phyloP scores from a whole-genome alignment of 2,113 vertebrate genomes.

The Seriola dumerili region DNA sequence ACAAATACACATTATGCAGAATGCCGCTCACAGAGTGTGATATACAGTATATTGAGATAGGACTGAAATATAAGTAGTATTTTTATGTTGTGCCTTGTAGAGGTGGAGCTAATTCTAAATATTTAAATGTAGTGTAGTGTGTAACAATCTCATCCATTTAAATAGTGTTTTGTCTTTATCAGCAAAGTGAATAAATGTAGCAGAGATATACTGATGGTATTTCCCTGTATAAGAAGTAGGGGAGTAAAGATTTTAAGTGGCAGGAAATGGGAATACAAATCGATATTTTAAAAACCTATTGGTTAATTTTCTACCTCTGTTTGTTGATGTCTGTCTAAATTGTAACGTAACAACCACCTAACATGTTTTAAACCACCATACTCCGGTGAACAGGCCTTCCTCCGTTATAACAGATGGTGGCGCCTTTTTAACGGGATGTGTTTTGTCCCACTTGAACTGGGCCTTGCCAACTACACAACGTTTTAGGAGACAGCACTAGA shows the following conservation, averaged over 20 bases:
- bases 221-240: neutral
- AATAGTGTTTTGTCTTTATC: too few relatives aligned
- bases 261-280: neutral
- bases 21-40: too few relatives aligned
- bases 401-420: slow-evolving; percentile 55
- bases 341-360: neutral
- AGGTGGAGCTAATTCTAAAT: neutral
- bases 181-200: too few relatives aligned
- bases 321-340: neutral
- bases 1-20: too few relatives aligned
- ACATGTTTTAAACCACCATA: neutral
- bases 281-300: neutral
- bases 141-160: too few relatives aligned
- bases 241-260: neutral
- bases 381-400: neutral
- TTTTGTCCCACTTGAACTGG: neutral
- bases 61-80: neutral
- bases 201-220: too few relatives aligned
- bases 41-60: too few relatives aligned
- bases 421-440: slow-evolving; percentile 29
- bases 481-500: neutral
- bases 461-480: slow-evolving; percentile 14
- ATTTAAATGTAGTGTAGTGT: neutral
- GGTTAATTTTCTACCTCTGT: neutral
- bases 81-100: neutral